A percentile compares a stretch with the other conserved stretches of the same genome.
These are phyloP conservation scores for Zhuqinia jingwanae DNA, from an alignment of 2,888 invertebrate species.

Conservation along the genomic window DNA sequence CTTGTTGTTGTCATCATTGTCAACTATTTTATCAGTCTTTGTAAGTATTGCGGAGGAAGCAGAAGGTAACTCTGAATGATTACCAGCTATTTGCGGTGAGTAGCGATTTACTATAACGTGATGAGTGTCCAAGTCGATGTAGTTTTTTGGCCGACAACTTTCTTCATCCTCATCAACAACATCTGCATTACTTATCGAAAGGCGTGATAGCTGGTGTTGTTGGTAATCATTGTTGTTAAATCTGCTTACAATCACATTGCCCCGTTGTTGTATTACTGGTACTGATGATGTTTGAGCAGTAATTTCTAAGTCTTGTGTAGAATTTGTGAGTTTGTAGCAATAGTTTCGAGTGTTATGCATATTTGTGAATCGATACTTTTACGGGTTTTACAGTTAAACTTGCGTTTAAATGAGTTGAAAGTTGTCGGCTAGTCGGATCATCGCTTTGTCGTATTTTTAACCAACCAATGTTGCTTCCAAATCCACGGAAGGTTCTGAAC, in stretches of 20 bases:
- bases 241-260: constrained; percentile 45
- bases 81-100: not conserved
- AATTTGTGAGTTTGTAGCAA: not conserved
- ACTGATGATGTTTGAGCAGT: not conserved
- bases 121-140: not conserved
- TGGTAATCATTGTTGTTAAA: too few relatives aligned
- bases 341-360: not conserved
- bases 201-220: too few relatives aligned
- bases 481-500: too few relatives aligned
- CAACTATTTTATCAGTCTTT: not conserved
- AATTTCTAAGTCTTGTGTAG: not conserved
- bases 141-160: not conserved
- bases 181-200: too few relatives aligned
- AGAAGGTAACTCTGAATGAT: too few relatives aligned
- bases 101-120: not conserved
- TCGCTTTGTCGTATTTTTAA: too few relatives aligned
- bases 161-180: not conserved
- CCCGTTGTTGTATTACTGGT: constrained; percentile 9
- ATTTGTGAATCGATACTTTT: too few relatives aligned
- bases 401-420: not conserved
- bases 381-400: not conserved
- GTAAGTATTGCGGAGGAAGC: not conserved
- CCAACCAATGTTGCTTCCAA: too few relatives aligned
- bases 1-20: not conserved
- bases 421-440: not conserved